A percentile compares a stretch with the other conserved stretches of the same genome.
Conservation (phyloP, 2,113 vertebrate species). For the Lethenteron camtschaticum region DNA sequence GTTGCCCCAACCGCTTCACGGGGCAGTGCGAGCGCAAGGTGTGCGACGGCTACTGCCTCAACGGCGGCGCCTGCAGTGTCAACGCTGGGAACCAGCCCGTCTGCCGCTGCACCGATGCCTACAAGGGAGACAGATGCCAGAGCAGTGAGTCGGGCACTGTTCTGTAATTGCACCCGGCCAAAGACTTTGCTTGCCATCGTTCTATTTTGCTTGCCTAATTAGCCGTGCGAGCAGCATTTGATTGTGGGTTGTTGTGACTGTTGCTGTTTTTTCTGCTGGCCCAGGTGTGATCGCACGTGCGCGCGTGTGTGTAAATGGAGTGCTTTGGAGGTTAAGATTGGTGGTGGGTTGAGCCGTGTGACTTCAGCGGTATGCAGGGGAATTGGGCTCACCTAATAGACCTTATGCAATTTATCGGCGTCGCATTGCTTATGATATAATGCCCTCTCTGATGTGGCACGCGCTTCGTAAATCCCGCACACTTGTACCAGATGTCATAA, state of each 20-base stretch:
- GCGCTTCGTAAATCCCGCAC: too few relatives aligned
- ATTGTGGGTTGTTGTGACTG: constrained; percentile 12
- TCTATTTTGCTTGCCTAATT: constrained; percentile 9
- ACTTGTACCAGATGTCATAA: too few relatives aligned
- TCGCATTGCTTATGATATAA: too few relatives aligned
- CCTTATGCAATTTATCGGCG: too few relatives aligned
- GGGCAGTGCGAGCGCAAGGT: constrained; percentile 53
- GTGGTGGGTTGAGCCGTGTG: too few relatives aligned
- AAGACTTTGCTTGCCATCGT: constrained; percentile 15
- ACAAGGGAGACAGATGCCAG: constrained; percentile 70
- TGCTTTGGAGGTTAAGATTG: too few relatives aligned
- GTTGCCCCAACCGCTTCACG: constrained; percentile 70
- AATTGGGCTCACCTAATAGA: too few relatives aligned
- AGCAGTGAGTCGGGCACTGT: constrained; percentile 42
- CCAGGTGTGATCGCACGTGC: accelerated
- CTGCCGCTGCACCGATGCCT: constrained; percentile 41
- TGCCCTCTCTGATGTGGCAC: too few relatives aligned
- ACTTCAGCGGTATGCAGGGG: too few relatives aligned
- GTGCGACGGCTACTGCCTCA: constrained; percentile 52
- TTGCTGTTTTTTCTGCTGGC: constrained; percentile 10
- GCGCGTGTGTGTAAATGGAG: constrained; percentile 15
- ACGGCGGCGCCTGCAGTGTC: constrained; percentile 56
- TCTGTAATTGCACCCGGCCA: too few relatives aligned
- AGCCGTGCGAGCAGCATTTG: constrained; percentile 13
- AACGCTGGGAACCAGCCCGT: constrained; percentile 76